Conservation (phyloP, 2,797 vertebrate genomes). For the Chloroceryle amazona region DNA sequence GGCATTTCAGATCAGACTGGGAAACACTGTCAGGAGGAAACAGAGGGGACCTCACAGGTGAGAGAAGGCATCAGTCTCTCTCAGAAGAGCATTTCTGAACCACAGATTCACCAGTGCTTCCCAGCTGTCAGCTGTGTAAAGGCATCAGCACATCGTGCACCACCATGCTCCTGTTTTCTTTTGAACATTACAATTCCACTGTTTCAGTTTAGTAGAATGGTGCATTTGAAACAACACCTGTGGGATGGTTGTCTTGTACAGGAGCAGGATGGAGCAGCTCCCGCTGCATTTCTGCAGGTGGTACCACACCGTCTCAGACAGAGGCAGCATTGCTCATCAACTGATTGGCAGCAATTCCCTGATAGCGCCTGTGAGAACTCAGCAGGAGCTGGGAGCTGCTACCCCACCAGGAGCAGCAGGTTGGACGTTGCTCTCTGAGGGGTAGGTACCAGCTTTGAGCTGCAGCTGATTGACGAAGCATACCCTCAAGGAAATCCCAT, state of each 20-base stretch:
- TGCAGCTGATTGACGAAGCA: neutral
- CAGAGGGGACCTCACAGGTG: neutral
- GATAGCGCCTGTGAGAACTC: neutral
- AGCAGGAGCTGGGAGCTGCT: neutral
- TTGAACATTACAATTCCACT: neutral
- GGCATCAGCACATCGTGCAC: neutral
- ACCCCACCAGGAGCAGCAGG: rapidly evolving
- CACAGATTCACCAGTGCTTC: neutral
- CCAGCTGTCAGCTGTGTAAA: neutral
- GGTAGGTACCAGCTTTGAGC: neutral
- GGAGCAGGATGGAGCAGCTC: neutral
- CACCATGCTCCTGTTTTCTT: neutral
- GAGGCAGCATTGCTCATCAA: neutral
- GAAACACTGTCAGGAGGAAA: neutral
- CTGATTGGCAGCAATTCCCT: neutral
- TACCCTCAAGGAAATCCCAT: neutral
- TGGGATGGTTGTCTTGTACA: neutral
- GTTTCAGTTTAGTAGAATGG: rapidly evolving
- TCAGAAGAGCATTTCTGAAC: neutral
- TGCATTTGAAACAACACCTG: neutral
- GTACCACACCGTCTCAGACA: rapidly evolving
- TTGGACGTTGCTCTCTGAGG: rapidly evolving
- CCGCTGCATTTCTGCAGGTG: neutral
- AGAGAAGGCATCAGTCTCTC: neutral
- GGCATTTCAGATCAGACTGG: neutral